phyloP scores from a whole-genome alignment of 2,797 vertebrate species.

The Anas bahamensis region DNA sequence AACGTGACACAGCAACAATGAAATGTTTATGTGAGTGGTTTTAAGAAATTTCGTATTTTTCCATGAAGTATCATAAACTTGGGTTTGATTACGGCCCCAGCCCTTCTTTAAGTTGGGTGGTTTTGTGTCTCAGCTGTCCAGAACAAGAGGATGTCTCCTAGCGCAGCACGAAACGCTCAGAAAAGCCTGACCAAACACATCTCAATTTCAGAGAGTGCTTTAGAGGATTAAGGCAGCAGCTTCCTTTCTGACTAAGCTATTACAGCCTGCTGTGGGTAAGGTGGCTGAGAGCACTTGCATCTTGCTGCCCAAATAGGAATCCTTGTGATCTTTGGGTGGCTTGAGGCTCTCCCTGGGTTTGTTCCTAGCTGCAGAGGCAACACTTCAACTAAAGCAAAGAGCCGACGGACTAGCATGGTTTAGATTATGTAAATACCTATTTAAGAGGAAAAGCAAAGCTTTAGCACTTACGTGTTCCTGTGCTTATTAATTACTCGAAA shows the following conservation, averaged over 20 bases:
- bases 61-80: not conserved
- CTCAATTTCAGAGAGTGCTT: not conserved
- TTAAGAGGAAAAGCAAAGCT: not conserved
- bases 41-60: not conserved
- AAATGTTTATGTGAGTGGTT: not conserved
- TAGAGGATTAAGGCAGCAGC: not conserved
- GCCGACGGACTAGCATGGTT: not conserved
- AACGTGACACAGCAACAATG: not conserved
- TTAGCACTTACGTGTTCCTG: not conserved
- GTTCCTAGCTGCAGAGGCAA: not conserved
- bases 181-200: not conserved
- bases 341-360: not conserved
- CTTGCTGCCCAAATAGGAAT: not conserved
- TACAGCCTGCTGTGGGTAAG: not conserved
- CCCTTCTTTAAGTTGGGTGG: not conserved
- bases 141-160: not conserved
- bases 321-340: not conserved
- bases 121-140: not conserved
- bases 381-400: not conserved
- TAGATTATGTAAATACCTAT: not conserved
- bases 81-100: not conserved
- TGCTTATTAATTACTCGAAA: not conserved
- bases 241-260: not conserved
- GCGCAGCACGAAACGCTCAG: not conserved
- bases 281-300: not conserved